Evolutionary conservation across 2,888 invertebrate genomes (phyloP).

Genomic region (Fabriciana adippe): DNA sequence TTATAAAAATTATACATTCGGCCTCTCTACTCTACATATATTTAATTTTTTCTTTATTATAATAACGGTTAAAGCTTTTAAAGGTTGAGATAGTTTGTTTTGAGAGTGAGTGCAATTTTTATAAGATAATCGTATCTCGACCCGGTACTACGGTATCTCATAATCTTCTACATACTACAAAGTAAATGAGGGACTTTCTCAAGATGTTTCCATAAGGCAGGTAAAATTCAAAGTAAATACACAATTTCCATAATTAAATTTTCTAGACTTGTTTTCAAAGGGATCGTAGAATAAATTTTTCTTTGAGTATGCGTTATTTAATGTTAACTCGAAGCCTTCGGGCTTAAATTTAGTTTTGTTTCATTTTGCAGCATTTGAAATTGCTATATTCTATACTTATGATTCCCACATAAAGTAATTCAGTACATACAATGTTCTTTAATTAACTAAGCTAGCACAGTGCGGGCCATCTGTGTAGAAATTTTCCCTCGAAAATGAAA

Average conservation of each 20-base stretch:
- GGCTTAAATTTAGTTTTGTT: constrained; percentile 8
- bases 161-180: not conserved
- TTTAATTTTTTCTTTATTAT: no score
- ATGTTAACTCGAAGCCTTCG: constrained; percentile 24
- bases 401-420: constrained; percentile 29
- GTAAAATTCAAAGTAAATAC: constrained; percentile 31
- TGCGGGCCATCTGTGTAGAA: constrained; percentile 35
- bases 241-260: constrained; percentile 46
- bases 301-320: constrained; percentile 39
- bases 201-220: constrained; percentile 19
- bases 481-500: constrained; percentile 34
- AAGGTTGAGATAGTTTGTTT: no score
- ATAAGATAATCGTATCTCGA: no score
- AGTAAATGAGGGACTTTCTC: not conserved
- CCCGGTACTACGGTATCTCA: no score
- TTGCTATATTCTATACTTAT: no score
- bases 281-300: constrained; percentile 41
- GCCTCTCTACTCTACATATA: no score
- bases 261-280: constrained; percentile 43
- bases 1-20: no score
- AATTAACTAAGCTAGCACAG: constrained; percentile 36
- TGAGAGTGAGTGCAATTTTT: no score
- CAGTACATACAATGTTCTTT: constrained; percentile 33
- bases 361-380: not conserved
- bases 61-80: no score